Evolutionary conservation across 2,797 vertebrate genomes (phyloP).

Genomic region (Hybognathus amarus): DNA sequence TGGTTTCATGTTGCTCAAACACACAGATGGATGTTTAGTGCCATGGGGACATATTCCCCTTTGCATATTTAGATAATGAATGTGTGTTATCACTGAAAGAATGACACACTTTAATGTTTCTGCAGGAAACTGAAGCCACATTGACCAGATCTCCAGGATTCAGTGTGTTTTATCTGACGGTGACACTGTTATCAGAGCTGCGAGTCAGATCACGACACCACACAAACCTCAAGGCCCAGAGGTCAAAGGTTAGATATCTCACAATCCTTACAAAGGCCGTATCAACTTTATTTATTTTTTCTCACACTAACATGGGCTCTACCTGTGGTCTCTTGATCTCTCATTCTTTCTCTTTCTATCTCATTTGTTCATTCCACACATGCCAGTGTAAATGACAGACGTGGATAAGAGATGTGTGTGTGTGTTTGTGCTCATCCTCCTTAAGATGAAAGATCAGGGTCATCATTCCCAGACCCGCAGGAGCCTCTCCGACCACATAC

Average conservation of each 20-base stretch:
- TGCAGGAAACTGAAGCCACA: not conserved
- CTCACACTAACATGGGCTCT: not conserved
- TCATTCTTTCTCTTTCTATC: not conserved
- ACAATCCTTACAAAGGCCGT: not conserved
- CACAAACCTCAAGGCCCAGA: constrained; percentile 9
- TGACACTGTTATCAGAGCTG: constrained; percentile 10
- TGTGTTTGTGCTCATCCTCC: not conserved
- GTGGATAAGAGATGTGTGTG: constrained; percentile 27
- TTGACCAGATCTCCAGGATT: not conserved
- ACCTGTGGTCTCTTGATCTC: not conserved
- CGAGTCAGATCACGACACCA: not conserved
- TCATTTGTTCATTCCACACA: constrained; percentile 41
- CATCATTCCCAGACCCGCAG: constrained; percentile 22
- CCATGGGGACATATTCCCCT: not conserved
- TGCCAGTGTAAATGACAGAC: constrained; percentile 25
- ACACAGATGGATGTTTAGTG: constrained; percentile 3
- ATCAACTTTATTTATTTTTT: not conserved
- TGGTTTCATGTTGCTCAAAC: not conserved
- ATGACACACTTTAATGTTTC: not conserved
- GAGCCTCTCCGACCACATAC: not conserved
- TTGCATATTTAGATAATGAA: no score
- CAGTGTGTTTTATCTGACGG: constrained; percentile 16
- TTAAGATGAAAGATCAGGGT: constrained; percentile 26
- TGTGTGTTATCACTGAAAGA: not conserved
- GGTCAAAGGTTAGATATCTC: constrained; percentile 13